These are phyloP conservation scores for Drosophila macrospina DNA, from an alignment of 2,888 invertebrate species.

Conservation along the genomic window DNA sequence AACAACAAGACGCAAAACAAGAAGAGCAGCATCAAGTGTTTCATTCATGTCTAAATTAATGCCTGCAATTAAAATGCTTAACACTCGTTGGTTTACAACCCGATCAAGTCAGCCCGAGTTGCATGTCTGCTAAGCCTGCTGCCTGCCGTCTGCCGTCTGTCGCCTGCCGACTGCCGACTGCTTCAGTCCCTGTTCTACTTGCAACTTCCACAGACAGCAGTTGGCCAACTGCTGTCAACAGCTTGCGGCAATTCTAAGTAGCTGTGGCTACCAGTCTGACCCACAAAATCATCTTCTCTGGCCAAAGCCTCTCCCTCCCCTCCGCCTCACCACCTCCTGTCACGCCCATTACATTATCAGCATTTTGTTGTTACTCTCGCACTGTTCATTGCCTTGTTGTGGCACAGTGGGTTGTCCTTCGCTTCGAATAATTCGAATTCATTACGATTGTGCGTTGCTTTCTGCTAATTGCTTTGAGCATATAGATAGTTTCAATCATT, in stretches of 20 bases:
- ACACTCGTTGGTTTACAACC: conserved; percentile 59
- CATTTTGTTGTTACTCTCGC: conserved; percentile 14
- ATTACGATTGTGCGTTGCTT: not conserved
- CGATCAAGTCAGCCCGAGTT: conserved; percentile 45
- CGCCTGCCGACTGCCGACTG: not conserved
- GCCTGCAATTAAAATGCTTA: conserved; percentile 77
- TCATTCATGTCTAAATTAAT: conserved; percentile 66
- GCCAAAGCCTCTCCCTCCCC: not conserved
- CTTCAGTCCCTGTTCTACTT: not conserved
- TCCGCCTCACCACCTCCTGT: not conserved
- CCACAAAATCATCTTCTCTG: conserved; percentile 56
- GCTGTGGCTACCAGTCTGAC: conserved; percentile 44
- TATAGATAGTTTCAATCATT: not conserved
- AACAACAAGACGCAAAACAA: conserved; percentile 7
- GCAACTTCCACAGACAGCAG: conserved; percentile 17
- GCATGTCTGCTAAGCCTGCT: conserved; percentile 2
- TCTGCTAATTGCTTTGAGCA: conserved; percentile 5
- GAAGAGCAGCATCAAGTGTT: conserved; percentile 31
- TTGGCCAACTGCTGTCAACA: conserved; percentile 64
- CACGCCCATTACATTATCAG: conserved; percentile 27
- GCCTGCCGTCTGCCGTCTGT: no score
- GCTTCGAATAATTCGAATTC: conserved; percentile 8
- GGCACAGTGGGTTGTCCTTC: conserved; percentile 22
- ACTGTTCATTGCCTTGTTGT: conserved; percentile 12
- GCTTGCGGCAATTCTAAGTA: conserved; percentile 65